These are phyloP conservation scores for Tinea pellionella DNA, from an alignment of 2,888 invertebrate species.

Conservation along the genomic window DNA sequence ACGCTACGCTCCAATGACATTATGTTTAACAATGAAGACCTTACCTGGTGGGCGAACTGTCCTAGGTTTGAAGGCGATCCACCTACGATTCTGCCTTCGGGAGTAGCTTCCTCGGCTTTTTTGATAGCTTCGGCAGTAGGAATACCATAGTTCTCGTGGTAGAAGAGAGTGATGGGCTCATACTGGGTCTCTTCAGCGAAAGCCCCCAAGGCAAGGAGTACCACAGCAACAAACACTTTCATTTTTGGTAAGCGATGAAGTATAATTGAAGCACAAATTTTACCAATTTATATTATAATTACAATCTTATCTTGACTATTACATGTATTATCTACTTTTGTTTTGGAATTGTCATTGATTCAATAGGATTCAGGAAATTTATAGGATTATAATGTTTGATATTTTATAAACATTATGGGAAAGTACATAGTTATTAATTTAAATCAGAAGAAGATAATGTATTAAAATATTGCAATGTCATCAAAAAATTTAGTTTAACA, in stretches of 20 bases:
- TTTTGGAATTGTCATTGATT: neutral
- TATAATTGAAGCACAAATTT: neutral
- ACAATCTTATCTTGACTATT: neutral
- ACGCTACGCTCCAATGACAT: too few relatives aligned
- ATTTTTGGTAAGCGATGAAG: neutral
- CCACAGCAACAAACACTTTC: neutral
- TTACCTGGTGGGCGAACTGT: conserved; percentile 31
- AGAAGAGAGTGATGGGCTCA: conserved; percentile 20
- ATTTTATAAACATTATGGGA: too few relatives aligned
- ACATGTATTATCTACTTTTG: neutral
- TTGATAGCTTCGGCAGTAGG: conserved; percentile 25
- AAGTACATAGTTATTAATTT: too few relatives aligned
- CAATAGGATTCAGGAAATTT: too few relatives aligned
- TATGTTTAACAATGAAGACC: too few relatives aligned
- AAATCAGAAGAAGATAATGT: too few relatives aligned
- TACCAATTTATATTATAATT: neutral
- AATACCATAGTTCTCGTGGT: conserved; percentile 31
- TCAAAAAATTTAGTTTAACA: too few relatives aligned
- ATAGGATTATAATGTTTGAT: too few relatives aligned
- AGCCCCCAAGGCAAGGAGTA: neutral
- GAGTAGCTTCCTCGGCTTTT: conserved; percentile 21
- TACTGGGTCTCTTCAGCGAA: neutral
- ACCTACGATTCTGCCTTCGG: conserved; percentile 27
- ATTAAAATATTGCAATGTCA: too few relatives aligned
- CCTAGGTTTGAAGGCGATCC: conserved; percentile 25